phyloP scores from a whole-genome alignment of 1,140 invertebrate species.

The Meteorus sp. region DNA sequence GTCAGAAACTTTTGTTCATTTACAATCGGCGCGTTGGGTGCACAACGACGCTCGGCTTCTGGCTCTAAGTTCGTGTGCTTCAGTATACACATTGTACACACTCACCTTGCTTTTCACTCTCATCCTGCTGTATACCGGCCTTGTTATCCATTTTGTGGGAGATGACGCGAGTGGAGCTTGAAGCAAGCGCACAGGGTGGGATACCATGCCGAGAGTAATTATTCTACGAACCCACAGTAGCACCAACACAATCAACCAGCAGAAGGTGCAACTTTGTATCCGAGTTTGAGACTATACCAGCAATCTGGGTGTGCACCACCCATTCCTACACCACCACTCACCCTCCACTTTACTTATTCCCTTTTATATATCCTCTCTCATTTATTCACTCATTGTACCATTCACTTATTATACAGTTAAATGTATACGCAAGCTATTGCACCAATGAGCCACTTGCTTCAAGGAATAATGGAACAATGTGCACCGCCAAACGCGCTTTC shows the following conservation, averaged over 20 bases:
- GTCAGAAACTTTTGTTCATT: constrained; percentile 35
- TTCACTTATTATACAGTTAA: background rate
- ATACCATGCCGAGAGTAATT: constrained; percentile 12
- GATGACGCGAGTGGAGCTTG: background rate
- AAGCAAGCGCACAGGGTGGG: background rate
- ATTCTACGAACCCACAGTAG: constrained; percentile 17
- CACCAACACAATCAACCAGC: too few relatives aligned
- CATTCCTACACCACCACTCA: background rate
- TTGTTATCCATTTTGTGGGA: constrained; percentile 26
- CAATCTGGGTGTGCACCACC: constrained; percentile 2
- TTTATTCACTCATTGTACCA: background rate
- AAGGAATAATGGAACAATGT: background rate
- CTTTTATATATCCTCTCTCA: background rate
- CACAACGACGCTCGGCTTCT: background rate
- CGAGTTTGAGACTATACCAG: background rate
- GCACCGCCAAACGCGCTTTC: too few relatives aligned
- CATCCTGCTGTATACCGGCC: background rate
- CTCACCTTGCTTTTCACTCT: too few relatives aligned
- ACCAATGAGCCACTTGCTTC: constrained; percentile 15
- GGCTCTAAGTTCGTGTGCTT: too few relatives aligned
- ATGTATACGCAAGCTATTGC: background rate
- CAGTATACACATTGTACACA: too few relatives aligned
- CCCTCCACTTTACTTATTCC: background rate
- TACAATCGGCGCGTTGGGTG: constrained; percentile 25
- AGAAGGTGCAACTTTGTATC: constrained; percentile 23